Base-by-base conservation (phyloP, 1,140 invertebrate genomes). In the Drosophila nigrodunni region DNA sequence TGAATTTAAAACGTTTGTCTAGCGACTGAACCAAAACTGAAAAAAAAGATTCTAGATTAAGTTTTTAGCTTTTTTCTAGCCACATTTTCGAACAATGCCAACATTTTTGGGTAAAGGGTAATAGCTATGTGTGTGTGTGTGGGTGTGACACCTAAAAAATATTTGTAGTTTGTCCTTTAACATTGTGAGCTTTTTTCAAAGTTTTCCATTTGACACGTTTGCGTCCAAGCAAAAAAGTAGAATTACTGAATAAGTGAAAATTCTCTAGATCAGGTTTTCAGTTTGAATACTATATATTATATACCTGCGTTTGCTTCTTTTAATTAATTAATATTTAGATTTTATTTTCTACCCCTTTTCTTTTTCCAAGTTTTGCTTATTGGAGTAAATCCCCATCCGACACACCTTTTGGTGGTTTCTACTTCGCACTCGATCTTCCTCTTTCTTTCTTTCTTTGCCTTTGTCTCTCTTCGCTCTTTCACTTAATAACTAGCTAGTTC, bases 71-170 rank as follows among this genome's bases (percentile, higher is more conserved):
- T 65, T 25, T 59, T 35, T 66, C 44, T 35, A 15, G 8, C 46
- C 37, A 47, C 35, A 50, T 47, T 50, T 43, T 21, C 18, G 9
- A 43, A 67, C 52, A 58, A 67, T 65, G 41, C 61, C 62, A 83
- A 83, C 80, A 80, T 73, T 70, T 74, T 85, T 74, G 82, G 74
- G 82, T 67, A 57, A 55, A 25, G 55, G 46, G 54, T 59, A 54
- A 80, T 50, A 76, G 49, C 18, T 54, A 39, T 70, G 58, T 8
- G 21, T 39, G 44, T 49, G 43, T 61, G 30, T 46, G 58, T 15
- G 13, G 11, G 15, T 9, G 25, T 52, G n/a, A n/a, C n/a, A n/a
- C n/a, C n/a, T n/a, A n/a, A n/a, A n/a, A n/a, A n/a, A n/a, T n/a
- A n/a, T n/a, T n/a, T n/a, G n/a, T n/a, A n/a, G n/a, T n/a, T n/a